A percentile compares a stretch with the other conserved stretches of the same genome.
These are phyloP conservation scores for Triops longicaudatus DNA, from an alignment of 1,140 invertebrate genomes.

Conservation along the genomic window DNA sequence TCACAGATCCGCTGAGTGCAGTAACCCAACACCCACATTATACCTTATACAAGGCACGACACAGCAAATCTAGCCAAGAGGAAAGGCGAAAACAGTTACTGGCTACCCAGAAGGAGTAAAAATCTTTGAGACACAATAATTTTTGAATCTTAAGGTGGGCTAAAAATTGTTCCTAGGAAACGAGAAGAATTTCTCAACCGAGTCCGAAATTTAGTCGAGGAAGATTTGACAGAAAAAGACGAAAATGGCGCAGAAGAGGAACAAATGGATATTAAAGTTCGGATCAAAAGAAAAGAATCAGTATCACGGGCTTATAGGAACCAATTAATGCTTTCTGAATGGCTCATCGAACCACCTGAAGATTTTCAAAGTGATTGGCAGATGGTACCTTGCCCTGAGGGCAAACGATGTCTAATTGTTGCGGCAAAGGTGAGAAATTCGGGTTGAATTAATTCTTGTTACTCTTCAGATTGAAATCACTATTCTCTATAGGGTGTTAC, in stretches of 20 bases:
- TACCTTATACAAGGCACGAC: slow-evolving; percentile 37
- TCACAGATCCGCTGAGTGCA: slow-evolving; percentile 10
- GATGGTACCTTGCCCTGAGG: slow-evolving; percentile 72
- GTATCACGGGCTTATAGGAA: slow-evolving; percentile 26
- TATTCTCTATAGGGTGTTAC: slow-evolving; percentile 54
- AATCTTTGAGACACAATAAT: slow-evolving; percentile 21
- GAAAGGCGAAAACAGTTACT: slow-evolving; percentile 36
- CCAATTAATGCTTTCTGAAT: slow-evolving; percentile 76
- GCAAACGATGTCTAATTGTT: slow-evolving; percentile 65
- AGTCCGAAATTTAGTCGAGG: slow-evolving; percentile 37
- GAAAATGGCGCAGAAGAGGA: slow-evolving; percentile 27
- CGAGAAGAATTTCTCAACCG: slow-evolving; percentile 39
- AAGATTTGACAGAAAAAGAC: slow-evolving; percentile 33
- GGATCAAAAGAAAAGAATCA: not conserved
- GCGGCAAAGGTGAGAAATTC: slow-evolving; percentile 51
- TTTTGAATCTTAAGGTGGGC: not conserved
- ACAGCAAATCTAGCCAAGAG: slow-evolving; percentile 34
- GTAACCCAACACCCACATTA: slow-evolving; percentile 36
- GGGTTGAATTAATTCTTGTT: not conserved
- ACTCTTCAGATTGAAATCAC: too few relatives aligned
- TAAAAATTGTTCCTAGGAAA: slow-evolving; percentile 29
- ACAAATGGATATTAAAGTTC: slow-evolving; percentile 29
- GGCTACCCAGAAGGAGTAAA: slow-evolving; percentile 38
- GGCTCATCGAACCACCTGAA: slow-evolving; percentile 74
- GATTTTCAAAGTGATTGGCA: slow-evolving; percentile 70